Percentiles rank a stretch among this genome's conserved stretches.
Conservation (phyloP, 2,797 vertebrate genomes). For the Peromyscus nudipes region DNA sequence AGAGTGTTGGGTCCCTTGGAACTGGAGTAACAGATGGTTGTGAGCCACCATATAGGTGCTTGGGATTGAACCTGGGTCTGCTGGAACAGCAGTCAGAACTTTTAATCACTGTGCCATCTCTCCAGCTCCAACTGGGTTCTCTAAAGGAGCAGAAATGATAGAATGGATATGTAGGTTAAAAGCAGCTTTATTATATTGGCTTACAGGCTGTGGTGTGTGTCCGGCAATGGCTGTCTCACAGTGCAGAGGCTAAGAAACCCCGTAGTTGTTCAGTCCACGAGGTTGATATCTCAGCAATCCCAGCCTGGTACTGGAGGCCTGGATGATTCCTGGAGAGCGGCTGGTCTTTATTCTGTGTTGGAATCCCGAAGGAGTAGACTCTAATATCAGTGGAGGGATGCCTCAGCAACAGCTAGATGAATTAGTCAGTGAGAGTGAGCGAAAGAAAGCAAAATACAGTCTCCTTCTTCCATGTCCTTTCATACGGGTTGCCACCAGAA, state of each 20-base stretch:
- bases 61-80: background rate
- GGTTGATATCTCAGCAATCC: background rate
- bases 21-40: background rate
- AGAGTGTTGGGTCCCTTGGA: background rate
- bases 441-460: background rate
- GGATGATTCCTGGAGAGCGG: background rate
- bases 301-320: background rate
- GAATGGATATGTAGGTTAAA: background rate
- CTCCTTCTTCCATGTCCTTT: background rate
- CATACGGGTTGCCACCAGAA: background rate
- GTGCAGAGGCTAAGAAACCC: background rate
- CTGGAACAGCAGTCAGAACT: background rate
- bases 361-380: background rate
- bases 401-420: background rate
- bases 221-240: background rate
- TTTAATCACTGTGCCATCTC: background rate
- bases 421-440: background rate
- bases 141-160: background rate
- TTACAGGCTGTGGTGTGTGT: background rate
- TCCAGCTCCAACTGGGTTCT: background rate
- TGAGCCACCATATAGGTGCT: no score
- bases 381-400: background rate
- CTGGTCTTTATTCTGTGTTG: background rate
- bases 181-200: background rate
- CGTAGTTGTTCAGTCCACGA: background rate